A percentile compares a stretch with the other conserved stretches of the same genome.
These are phyloP conservation scores for Hyposoter didymator DNA, from an alignment of 2,888 invertebrate genomes.

Conservation along the genomic window DNA sequence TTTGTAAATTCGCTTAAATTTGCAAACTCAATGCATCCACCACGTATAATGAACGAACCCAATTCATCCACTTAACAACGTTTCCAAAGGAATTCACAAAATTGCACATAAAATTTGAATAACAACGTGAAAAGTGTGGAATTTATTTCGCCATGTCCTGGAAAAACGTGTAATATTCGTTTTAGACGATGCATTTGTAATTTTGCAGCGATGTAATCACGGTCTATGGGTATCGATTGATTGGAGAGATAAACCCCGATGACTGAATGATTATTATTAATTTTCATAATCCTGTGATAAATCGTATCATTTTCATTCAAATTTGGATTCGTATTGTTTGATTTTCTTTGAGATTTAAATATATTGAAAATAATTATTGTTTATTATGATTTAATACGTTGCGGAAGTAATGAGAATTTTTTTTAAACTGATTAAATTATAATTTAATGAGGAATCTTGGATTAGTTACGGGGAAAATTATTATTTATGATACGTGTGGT, in stretches of 20 bases:
- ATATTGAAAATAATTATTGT: background rate
- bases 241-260: background rate
- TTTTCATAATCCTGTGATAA: background rate
- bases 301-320: background rate
- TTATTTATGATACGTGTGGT: slow-evolving; percentile 62
- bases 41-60: background rate
- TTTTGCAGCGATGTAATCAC: background rate
- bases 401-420: slow-evolving; percentile 2
- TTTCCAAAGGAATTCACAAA: background rate
- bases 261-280: background rate
- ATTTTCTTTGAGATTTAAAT: background rate
- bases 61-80: background rate
- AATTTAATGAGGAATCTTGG: slow-evolving; percentile 34
- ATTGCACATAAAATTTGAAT: background rate
- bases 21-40: background rate
- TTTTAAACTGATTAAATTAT: slow-evolving; percentile 19
- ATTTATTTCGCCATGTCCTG: background rate
- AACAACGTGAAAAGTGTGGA: background rate
- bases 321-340: background rate
- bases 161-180: background rate
- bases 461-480: slow-evolving; percentile 30
- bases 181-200: background rate
- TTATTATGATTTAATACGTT: background rate
- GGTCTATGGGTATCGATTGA: background rate
- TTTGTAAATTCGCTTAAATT: background rate